These are phyloP conservation scores for Drosophila histrio DNA, from an alignment of 2,888 invertebrate genomes.

Conservation along the genomic window DNA sequence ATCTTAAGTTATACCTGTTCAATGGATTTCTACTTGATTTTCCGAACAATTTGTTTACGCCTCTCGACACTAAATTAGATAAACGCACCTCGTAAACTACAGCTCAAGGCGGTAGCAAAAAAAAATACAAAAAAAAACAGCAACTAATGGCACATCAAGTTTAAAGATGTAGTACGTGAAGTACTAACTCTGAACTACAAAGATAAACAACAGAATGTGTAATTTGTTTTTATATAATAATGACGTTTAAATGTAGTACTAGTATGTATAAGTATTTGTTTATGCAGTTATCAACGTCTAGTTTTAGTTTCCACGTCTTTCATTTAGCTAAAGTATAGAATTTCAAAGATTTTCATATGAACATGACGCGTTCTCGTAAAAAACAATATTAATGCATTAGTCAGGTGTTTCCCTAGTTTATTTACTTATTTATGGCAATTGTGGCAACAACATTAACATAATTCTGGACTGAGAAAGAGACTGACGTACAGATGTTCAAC, in stretches of 20 bases:
- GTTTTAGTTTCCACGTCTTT: slow-evolving; percentile 19
- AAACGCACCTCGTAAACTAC: slow-evolving; percentile 43
- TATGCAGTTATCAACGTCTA: neutral
- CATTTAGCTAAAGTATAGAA: slow-evolving; percentile 1
- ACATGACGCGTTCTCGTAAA: neutral
- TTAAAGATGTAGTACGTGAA: neutral
- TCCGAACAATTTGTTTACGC: slow-evolving; percentile 51
- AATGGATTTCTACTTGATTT: slow-evolving; percentile 14
- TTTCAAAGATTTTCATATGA: slow-evolving; percentile 10
- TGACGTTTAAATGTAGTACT: neutral
- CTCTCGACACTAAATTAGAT: slow-evolving; percentile 37
- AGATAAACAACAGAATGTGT: slow-evolving; percentile 17
- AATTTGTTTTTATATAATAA: slow-evolving; percentile 4
- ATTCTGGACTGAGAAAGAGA: neutral
- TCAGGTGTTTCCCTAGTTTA: slow-evolving; percentile 13
- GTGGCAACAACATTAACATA: slow-evolving; percentile 16
- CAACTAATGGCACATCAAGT: slow-evolving; percentile 13
- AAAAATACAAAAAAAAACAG: neutral
- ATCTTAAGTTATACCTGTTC: neutral
- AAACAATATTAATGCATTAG: neutral
- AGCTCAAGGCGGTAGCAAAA: neutral
- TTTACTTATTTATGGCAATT: slow-evolving; percentile 10
- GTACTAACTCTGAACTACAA: neutral
- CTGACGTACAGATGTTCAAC: slow-evolving; percentile 3
- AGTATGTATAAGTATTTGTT: neutral